Evolutionary conservation across 92 coral and sea anemone species (phyloP), one percentile per base, ranked within the genome.

Genomic region (Ricordea florida): DNA sequence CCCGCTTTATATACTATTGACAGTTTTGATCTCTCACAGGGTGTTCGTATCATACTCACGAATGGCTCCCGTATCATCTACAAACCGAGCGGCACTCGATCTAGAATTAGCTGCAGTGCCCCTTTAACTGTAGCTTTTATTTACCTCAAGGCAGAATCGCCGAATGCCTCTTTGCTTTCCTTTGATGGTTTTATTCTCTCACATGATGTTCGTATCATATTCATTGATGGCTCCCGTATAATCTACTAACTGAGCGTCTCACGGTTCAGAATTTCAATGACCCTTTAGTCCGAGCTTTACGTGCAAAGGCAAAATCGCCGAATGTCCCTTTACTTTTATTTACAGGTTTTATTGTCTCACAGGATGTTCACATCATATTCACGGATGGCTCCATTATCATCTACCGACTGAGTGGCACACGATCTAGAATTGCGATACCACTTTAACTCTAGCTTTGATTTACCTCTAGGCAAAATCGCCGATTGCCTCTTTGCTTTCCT

Each of bases 31-130:
- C 10, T 43, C 24, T 27, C 22, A 2, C 52, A 92, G 98, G 98
- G 97, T 24, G 74, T 94, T 33, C 91, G 98, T 2, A 53, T 94
- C 22, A 82, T 88, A 13, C 92, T 94, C 78, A 65, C 74, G 11
- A 97, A 94, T 80, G 98, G 97, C 21, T 94, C 98, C 11, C 91
- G 98, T 10, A 57, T 92, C 18, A 88, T 94, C 5, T 94, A 82
- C 58, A 94, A 97, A 35, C 77, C 92, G 60, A 94, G 98, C 63
- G 98, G 97, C 8, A 91, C 97, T n/a, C n/a, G n/a, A n/a, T n/a
- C n/a, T n/a, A n/a, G n/a, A n/a, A n/a, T n/a, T n/a, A n/a, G n/a
- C n/a, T n/a, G n/a, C n/a, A n/a, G n/a, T n/a, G n/a, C n/a, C n/a
- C n/a, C n/a, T n/a, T n/a, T n/a, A n/a, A n/a, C n/a, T n/a, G n/a